Conservation (phyloP, 2,113 vertebrate species). For the zebrafish (Danio rerio) region GRCz12tu NC_133194.1:1862501-1863000, state of each 20-base stretch:
- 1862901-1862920: no score
- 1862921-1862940: no score
- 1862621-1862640: slow-evolving; percentile 1
- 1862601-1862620: background rate
- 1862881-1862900: no score
- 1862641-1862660: background rate
- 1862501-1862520: slow-evolving; percentile 27
- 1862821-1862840: no score
- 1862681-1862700: background rate
- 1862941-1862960: no score
- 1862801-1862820: no score
- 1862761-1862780: background rate
- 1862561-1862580: slow-evolving; percentile 33
- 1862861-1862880: no score
- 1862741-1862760: background rate
- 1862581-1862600: background rate
- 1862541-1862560: background rate
- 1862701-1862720: background rate
- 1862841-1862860: no score
- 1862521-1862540: slow-evolving; percentile 30
- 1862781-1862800: background rate
- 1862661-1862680: background rate
- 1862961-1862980: no score
- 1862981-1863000: no score
- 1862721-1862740: background rate